Base-by-base conservation (phyloP, 2,113 vertebrate species). In the Myrmecobius fasciatus region DNA sequence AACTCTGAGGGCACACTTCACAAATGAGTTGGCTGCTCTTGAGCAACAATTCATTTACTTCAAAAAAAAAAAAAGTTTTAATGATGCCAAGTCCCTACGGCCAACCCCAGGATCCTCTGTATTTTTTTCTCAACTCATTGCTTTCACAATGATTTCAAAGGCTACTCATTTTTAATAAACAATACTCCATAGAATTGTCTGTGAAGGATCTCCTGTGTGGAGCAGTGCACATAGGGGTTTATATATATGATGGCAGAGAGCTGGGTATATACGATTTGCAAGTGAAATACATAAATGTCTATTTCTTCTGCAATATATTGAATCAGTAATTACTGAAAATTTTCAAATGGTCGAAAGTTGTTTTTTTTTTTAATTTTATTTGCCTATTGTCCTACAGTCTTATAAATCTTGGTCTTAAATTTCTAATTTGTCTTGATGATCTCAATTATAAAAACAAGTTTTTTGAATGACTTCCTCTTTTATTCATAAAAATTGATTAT, bases 91-190 rank as follows among this genome's bases (percentile, higher is more conserved):
- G 0, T 97, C 89, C 95, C 89, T 92, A 52, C 48, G 97, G 94
- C 91, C 94, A 92, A 95, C 95, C 94, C 92, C 3, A 7, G 92
- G 91, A 93, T 97, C 95, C 90, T 97, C 95, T 25, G 52, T 60
- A 67, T 53, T 92, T 60, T 93, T 52, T 96, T 91, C 36, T 91
- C 96, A 97, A 92, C n/a, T 93, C 95, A 83, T 43, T 94, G 93
- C 95, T 97, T 97, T 95, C 96, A 95, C 91, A 96, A 96, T 0
- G 3, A 97, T 97, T 98, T 98, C 98, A 97, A 91, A 96, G 97
- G 91, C 96, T 97, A 92, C 93, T 98, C 95, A 90, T 96, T 96
- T 95, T 96, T 96, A 98, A 90, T 94, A 96, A 97, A 94, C 94
- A 96, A 89, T 48, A 94, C 89, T 89, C 92, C 96, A 47, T 25